phyloP scores from a whole-genome alignment of 2,888 invertebrate species.

The Crematogaster levior region DNA sequence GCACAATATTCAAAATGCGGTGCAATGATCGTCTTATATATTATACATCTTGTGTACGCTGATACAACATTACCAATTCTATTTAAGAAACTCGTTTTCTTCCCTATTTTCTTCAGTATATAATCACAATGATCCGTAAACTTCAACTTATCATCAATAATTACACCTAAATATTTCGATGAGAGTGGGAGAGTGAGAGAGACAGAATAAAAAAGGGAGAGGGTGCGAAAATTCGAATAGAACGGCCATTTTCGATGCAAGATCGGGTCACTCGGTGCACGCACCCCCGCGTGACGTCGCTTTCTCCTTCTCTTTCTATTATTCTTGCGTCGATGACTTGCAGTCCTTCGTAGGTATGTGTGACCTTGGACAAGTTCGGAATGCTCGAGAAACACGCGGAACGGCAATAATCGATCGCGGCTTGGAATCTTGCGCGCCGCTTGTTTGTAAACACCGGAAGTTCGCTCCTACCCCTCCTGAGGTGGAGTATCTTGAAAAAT shows the following conservation, averaged over 20 bases:
- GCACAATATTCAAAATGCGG: too few species aligned
- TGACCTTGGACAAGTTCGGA: slow-evolving; percentile 67
- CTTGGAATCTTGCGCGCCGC: slow-evolving; percentile 30
- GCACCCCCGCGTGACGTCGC: background rate
- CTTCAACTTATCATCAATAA: too few species aligned
- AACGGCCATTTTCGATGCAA: background rate
- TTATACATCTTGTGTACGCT: too few species aligned
- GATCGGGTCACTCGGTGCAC: background rate
- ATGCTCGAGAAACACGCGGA: slow-evolving; percentile 58
- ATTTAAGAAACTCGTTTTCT: too few species aligned
- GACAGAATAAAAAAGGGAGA: background rate
- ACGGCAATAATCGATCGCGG: slow-evolving; percentile 57
- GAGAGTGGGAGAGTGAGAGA: background rate
- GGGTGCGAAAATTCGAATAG: background rate
- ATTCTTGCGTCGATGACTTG: slow-evolving; percentile 54
- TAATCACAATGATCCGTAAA: too few species aligned
- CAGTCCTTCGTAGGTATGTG: slow-evolving; percentile 42
- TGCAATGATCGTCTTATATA: too few species aligned
- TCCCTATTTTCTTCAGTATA: too few species aligned
- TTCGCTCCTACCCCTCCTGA: background rate
- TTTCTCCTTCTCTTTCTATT: background rate
- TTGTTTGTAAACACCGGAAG: slow-evolving; percentile 46
- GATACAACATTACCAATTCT: too few species aligned
- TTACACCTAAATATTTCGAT: too few species aligned
- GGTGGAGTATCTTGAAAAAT: background rate